Conservation (phyloP, 2,113 vertebrate species). For the Motacilla tschutschensis region DNA sequence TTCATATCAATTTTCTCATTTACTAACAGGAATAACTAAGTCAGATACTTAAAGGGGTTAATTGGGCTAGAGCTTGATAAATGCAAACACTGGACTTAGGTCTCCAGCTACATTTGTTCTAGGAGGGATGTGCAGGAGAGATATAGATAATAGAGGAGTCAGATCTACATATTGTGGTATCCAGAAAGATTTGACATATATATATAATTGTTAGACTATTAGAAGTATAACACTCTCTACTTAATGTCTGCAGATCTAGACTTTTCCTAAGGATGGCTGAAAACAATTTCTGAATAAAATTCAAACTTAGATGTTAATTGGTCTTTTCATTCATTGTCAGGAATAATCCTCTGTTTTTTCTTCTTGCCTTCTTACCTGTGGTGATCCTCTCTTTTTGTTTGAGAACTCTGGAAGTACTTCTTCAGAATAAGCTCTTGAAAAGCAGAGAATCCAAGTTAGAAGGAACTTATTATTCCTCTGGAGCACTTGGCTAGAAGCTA, state of each 20-base stretch:
- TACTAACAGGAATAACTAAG: not conserved
- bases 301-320: not conserved
- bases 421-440: not conserved
- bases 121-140: not conserved
- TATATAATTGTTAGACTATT: not conserved
- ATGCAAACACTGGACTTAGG: not conserved
- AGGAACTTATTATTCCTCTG: not conserved
- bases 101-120: not conserved
- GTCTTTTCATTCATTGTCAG: not conserved
- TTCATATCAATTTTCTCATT: not conserved
- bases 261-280: not conserved
- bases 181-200: not conserved
- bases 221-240: not conserved
- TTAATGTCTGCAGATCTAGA: not conserved
- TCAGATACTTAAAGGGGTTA: not conserved
- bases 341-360: not conserved
- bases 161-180: not conserved
- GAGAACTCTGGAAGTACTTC: not conserved
- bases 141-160: not conserved
- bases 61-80: not conserved
- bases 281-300: not conserved
- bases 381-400: not conserved
- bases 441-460: not conserved
- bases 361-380: not conserved
- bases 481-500: not conserved